Evolutionary conservation across 2,888 invertebrate species (phyloP).

Genomic region (Euplagia quadripunctaria): DNA sequence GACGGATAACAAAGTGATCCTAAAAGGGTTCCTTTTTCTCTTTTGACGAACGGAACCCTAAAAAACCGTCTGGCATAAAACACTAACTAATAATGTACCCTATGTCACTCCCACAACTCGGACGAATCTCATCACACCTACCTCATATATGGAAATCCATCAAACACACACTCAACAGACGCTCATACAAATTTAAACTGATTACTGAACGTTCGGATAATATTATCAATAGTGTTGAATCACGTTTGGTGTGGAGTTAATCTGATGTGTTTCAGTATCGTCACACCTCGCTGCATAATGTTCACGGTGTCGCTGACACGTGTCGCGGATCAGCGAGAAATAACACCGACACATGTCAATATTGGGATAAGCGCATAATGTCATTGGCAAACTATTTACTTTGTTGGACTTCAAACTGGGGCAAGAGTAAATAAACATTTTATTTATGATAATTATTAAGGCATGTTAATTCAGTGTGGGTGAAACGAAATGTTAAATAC

Average conservation of each 20-base stretch:
- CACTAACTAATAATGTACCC: background rate
- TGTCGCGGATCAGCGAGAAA: background rate
- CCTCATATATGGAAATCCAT: no score
- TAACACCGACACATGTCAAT: background rate
- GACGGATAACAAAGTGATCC: no score
- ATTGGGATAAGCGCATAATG: background rate
- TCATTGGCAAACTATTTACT: background rate
- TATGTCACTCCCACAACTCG: background rate
- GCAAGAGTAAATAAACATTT: background rate
- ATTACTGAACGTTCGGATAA: no score
- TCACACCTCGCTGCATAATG: constrained; percentile 13
- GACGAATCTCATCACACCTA: no score
- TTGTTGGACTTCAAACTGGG: background rate
- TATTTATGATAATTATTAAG: no score
- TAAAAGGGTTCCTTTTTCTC: no score
- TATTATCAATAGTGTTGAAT: background rate
- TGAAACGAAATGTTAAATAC: no score
- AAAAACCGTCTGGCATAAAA: background rate
- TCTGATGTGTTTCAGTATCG: background rate
- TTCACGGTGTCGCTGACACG: constrained; percentile 1
- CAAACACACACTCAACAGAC: no score
- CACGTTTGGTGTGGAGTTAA: background rate
- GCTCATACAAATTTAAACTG: no score
- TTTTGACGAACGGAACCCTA: background rate
- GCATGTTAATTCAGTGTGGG: no score